Conservation (phyloP, 2,113 vertebrate species). For the Ictalurus furcatus region DNA sequence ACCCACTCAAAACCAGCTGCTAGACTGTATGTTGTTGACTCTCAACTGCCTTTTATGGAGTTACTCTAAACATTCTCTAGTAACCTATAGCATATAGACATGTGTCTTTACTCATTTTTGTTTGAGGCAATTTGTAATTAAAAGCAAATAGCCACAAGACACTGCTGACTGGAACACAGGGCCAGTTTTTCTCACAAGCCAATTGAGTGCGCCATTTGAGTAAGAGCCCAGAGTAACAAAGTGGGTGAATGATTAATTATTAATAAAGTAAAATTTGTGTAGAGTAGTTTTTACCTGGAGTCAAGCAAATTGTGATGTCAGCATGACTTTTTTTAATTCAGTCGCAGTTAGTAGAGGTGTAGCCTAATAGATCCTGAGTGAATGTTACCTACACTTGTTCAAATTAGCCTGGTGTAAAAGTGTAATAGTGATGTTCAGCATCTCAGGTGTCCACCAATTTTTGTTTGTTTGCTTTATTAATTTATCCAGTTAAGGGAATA, state of each 20-base stretch:
- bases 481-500: background rate
- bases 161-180: background rate
- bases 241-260: too few relatives aligned
- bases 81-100: background rate
- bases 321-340: too few relatives aligned
- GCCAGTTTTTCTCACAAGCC: background rate
- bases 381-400: background rate
- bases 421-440: background rate
- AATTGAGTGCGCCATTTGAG: too few relatives aligned
- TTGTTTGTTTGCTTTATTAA: background rate
- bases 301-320: too few relatives aligned
- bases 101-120: background rate
- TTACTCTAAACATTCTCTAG: background rate
- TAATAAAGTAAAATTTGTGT: too few relatives aligned
- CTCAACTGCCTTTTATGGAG: background rate
- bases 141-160: background rate
- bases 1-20: background rate
- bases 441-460: background rate
- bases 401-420: background rate
- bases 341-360: too few relatives aligned
- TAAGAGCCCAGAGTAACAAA: too few relatives aligned
- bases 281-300: too few relatives aligned
- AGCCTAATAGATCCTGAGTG: too few relatives aligned
- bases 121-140: background rate
- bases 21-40: background rate